Conservation (phyloP, 2,888 invertebrate genomes). For the Beris chalybata region DNA sequence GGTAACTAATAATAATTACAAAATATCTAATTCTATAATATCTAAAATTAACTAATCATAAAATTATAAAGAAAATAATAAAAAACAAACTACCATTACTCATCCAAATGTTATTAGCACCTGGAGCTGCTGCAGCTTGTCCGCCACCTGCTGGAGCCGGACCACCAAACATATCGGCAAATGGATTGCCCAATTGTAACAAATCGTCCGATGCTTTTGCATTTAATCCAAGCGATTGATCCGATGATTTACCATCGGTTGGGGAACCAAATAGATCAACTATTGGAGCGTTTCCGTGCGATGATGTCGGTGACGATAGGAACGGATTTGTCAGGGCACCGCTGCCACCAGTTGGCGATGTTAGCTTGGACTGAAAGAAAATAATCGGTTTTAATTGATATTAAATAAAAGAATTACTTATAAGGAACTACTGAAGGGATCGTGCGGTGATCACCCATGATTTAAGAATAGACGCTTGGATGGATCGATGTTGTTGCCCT, state of each 20-base stretch:
- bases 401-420: too few species aligned
- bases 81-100: slow-evolving; percentile 53
- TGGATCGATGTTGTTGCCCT: too few species aligned
- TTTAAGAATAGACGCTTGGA: too few species aligned
- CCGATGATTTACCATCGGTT: slow-evolving; percentile 53
- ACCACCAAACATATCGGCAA: slow-evolving; percentile 79
- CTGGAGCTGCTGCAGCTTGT: slow-evolving; percentile 49
- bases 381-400: background rate
- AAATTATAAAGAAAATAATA: slow-evolving; percentile 25
- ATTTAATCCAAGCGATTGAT: slow-evolving; percentile 55
- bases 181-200: slow-evolving; percentile 87
- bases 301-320: slow-evolving; percentile 69
- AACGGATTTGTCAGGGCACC: slow-evolving; percentile 80
- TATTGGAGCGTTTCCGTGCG: slow-evolving; percentile 63
- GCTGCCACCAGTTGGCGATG: slow-evolving; percentile 70
- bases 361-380: slow-evolving; percentile 69
- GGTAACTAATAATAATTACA: slow-evolving; percentile 42
- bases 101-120: slow-evolving; percentile 58
- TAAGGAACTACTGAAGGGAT: too few species aligned
- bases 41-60: slow-evolving; percentile 41
- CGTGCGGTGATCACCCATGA: too few species aligned
- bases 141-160: slow-evolving; percentile 51
- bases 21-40: background rate
- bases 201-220: slow-evolving; percentile 85
- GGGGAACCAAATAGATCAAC: slow-evolving; percentile 78